Conservation (phyloP, 2,888 invertebrate genomes). For the Scaptomyza caliginosa region DNA sequence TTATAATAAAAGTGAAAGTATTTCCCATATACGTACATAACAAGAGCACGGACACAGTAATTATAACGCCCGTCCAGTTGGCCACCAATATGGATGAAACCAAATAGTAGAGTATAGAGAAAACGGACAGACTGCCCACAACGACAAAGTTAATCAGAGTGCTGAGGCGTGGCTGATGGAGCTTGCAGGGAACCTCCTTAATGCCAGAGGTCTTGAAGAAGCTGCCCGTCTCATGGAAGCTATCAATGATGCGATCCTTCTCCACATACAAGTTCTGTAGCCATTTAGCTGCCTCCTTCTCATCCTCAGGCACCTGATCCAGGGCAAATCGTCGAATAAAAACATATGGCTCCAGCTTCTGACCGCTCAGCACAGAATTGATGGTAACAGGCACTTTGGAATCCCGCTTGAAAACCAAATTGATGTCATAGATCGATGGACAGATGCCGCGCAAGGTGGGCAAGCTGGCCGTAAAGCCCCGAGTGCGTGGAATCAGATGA, state of each 20-base stretch:
- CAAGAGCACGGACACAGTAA: slow-evolving; percentile 18
- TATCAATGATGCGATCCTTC: slow-evolving; percentile 87
- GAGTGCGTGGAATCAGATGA: slow-evolving; percentile 96
- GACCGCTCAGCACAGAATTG: slow-evolving; percentile 90
- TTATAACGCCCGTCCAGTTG: slow-evolving; percentile 50
- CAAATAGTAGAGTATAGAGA: slow-evolving; percentile 42
- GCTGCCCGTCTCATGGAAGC: slow-evolving; percentile 86
- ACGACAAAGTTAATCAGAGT: slow-evolving; percentile 88
- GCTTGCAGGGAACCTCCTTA: slow-evolving; percentile 86
- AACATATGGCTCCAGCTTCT: slow-evolving; percentile 89
- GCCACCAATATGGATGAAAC: slow-evolving; percentile 40
- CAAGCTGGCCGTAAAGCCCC: slow-evolving; percentile 95
- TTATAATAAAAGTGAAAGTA: neutral
- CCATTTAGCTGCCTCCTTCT: slow-evolving; percentile 90
- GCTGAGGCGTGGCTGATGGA: slow-evolving; percentile 86
- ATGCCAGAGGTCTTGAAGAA: slow-evolving; percentile 91
- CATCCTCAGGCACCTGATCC: slow-evolving; percentile 90
- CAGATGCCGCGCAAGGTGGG: slow-evolving; percentile 92
- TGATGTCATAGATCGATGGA: slow-evolving; percentile 93
- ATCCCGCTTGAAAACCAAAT: slow-evolving; percentile 88
- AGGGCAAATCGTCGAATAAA: slow-evolving; percentile 92
- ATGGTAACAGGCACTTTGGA: slow-evolving; percentile 86
- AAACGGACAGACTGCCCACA: slow-evolving; percentile 85
- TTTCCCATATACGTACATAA: slow-evolving; percentile 35
- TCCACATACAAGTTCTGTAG: slow-evolving; percentile 91